A percentile compares a stretch with the other conserved stretches of the same genome.
These are phyloP conservation scores for Myopa testacea DNA, from an alignment of 2,888 invertebrate genomes.

Conservation along the genomic window DNA sequence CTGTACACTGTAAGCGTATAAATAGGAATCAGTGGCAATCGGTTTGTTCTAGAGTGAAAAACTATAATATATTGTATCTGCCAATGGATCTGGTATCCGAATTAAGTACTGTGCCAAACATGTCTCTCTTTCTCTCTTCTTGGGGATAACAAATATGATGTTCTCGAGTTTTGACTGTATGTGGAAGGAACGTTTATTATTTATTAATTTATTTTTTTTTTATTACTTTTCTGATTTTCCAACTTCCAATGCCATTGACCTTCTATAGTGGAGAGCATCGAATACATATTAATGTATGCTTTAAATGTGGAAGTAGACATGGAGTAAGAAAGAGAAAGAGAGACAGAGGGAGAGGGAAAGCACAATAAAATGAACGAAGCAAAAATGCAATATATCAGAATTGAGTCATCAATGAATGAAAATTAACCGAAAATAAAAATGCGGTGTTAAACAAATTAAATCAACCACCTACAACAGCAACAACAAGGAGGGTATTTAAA, in stretches of 20 bases:
- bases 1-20: too few species aligned
- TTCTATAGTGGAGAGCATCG: slow-evolving; percentile 36
- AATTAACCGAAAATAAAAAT: slow-evolving; percentile 40
- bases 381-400: slow-evolving; percentile 11
- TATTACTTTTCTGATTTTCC: not conserved
- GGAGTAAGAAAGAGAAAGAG: slow-evolving; percentile 34
- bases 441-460: slow-evolving; percentile 39
- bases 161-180: too few species aligned
- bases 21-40: too few species aligned
- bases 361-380: slow-evolving; percentile 5
- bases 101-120: too few species aligned
- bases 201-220: too few species aligned
- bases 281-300: not conserved
- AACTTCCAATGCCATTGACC: slow-evolving; percentile 32
- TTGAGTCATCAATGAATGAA: slow-evolving; percentile 34
- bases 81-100: too few species aligned
- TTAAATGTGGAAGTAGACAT: too few species aligned
- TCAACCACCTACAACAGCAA: slow-evolving; percentile 19
- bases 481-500: slow-evolving; percentile 34
- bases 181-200: too few species aligned
- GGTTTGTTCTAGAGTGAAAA: too few species aligned
- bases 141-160: too few species aligned
- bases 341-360: slow-evolving; percentile 12
- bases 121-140: too few species aligned
- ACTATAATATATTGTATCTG: too few species aligned